These are phyloP conservation scores for Vesta saturnalis DNA, from an alignment of 2,888 invertebrate genomes.

Conservation along the genomic window DNA sequence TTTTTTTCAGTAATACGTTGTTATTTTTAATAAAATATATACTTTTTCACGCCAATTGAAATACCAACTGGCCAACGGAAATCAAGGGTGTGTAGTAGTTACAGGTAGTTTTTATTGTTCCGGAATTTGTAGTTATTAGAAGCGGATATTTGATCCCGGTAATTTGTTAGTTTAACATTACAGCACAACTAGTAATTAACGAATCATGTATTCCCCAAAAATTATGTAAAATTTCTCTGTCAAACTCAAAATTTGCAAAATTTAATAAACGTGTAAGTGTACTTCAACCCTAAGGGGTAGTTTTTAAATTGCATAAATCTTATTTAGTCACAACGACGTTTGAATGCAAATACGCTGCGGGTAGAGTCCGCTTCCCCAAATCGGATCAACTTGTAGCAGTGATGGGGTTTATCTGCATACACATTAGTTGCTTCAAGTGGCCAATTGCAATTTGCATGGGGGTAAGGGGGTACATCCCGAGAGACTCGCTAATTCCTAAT, in stretches of 20 bases:
- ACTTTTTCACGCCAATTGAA: conserved; percentile 44
- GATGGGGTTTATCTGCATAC: conserved; percentile 54
- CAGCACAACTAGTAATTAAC: conserved; percentile 17
- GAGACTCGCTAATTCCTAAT: conserved; percentile 60
- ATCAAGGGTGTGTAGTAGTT: conserved; percentile 42
- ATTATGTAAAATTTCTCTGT: neutral
- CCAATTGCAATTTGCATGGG: conserved; percentile 59
- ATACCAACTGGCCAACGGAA: conserved; percentile 47
- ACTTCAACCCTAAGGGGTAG: conserved; percentile 19
- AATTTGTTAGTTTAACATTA: conserved; percentile 29
- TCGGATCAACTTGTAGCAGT: conserved; percentile 54
- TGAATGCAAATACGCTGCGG: conserved; percentile 40
- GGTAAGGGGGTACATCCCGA: conserved; percentile 45
- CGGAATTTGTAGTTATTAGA: conserved; percentile 41
- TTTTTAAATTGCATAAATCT: conserved; percentile 39
- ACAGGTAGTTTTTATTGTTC: conserved; percentile 45
- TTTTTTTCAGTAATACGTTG: conserved; percentile 25
- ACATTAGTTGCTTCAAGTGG: conserved; percentile 57
- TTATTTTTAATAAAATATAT: conserved; percentile 36
- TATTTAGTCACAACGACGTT: conserved; percentile 37
- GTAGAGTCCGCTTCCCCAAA: conserved; percentile 48
- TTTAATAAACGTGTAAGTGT: conserved; percentile 30
- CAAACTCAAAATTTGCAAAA: neutral
- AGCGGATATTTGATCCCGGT: conserved; percentile 33
- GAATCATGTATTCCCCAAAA: conserved; percentile 23